Evolutionary conservation across 1,140 invertebrate genomes (phyloP), one percentile per base, ranked within the genome.

Genomic region (Nylanderia fulva): DNA sequence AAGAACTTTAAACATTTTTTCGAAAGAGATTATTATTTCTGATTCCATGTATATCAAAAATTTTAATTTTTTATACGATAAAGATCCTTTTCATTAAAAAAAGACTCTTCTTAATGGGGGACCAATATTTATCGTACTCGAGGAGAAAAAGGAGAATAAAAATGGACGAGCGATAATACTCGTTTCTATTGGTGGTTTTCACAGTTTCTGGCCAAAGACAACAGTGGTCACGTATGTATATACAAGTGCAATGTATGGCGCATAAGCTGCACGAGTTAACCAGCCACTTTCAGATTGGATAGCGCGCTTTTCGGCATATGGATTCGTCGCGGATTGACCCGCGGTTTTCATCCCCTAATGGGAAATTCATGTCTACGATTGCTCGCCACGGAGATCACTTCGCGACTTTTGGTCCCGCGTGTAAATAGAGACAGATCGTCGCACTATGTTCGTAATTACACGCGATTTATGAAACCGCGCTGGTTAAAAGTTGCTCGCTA

Each of bases 271-370:
- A 89, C 85, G 76, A 86, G 79, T 90, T 85, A 85, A 85, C 82
- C 75, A 86, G 79, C 86, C 91, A 86, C 90, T 91, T 88, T 87
- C 83, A 86, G 87, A 93, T 92, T 91, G 91, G 92, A 92, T 87
- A 77, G 88, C 75, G 82, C 52, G 87, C 86, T 91, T 84, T 92
- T 92, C 89, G 91, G 87, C 92, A 93, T 93, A 93, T 93, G 92
- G 87, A 88, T 90, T 90, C 89, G 86, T 91, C 91, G 90, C 84
- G 86, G 63, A 91, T 86, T 85, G 86, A 89, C 63, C 85, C 90
- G 86, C 84, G 85, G 77, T 71, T 88, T 88, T 86, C 88, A 92
- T 92, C 63, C 85, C 66, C 48, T 88, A 92, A 93, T 90, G 91
- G 90, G 88, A 89, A 86, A 92, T 93, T 92, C 88, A 92, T 93